Evolutionary conservation across 53 echinoderm and acorn worm species (phyloP).

Genomic region (Luidia sarsii): DNA sequence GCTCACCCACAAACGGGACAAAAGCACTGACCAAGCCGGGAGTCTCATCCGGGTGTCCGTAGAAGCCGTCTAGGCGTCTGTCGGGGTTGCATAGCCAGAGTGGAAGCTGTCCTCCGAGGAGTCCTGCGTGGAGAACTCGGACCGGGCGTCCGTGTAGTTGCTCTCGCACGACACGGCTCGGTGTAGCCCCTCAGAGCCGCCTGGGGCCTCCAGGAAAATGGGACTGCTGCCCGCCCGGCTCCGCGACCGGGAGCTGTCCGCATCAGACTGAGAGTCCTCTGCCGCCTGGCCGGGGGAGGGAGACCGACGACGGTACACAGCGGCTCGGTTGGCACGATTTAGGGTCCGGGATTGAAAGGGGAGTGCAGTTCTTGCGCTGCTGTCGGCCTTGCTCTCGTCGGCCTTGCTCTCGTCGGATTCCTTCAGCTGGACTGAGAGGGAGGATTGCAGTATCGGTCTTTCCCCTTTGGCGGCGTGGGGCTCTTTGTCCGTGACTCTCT

Average conservation of each 20-base stretch:
- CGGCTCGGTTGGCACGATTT: too few species aligned
- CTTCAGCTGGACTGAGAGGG: too few species aligned
- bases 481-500: neutral
- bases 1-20: neutral
- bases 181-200: constrained; percentile 18
- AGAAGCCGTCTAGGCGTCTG: constrained; percentile 5
- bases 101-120: constrained; percentile 41
- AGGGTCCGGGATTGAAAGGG: too few species aligned
- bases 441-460: too few species aligned
- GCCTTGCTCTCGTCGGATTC: too few species aligned
- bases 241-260: neutral
- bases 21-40: neutral
- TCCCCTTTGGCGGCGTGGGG: too few species aligned
- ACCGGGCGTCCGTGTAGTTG: constrained; percentile 68
- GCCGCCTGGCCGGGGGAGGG: too few species aligned
- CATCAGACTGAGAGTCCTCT: neutral
- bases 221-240: constrained; percentile 9
- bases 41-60: neutral
- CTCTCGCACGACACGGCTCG: constrained; percentile 58
- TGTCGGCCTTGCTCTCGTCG: too few species aligned
- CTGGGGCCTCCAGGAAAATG: constrained; percentile 9
- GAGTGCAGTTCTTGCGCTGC: too few species aligned
- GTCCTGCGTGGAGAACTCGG: constrained; percentile 40
- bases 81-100: constrained; percentile 46
- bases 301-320: neutral